phyloP scores from a whole-genome alignment of 2,113 vertebrate species.

The Phaethon lepturus region DNA sequence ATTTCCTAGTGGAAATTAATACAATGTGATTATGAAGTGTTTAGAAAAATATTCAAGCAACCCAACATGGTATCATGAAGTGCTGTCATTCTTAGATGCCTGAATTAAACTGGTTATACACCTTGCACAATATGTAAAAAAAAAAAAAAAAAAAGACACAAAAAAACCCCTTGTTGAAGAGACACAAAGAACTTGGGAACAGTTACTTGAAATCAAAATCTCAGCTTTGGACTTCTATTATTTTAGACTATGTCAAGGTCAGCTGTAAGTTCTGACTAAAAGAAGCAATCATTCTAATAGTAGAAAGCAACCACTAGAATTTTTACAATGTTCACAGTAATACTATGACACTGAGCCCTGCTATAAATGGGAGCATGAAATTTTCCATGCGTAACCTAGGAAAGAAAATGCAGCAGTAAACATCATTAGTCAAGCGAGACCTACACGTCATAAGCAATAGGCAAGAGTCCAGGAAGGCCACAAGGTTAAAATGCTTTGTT shows the following conservation, averaged over 20 bases:
- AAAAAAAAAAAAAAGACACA: neutral
- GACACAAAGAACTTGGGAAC: neutral
- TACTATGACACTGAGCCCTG: neutral
- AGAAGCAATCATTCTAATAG: neutral
- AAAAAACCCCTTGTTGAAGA: neutral
- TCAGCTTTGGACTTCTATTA: neutral
- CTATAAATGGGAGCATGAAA: neutral
- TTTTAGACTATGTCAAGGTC: neutral
- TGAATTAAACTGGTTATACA: neutral
- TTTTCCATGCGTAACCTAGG: slow-evolving; percentile 23
- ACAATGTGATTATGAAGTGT: neutral
- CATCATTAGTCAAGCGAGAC: slow-evolving; percentile 51
- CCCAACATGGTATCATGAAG: neutral
- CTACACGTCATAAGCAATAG: slow-evolving; percentile 30
- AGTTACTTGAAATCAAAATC: neutral
- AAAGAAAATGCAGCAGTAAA: slow-evolving; percentile 38
- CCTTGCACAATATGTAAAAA: neutral
- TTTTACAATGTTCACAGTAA: neutral
- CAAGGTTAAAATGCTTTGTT: slow-evolving; percentile 69
- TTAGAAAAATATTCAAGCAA: neutral
- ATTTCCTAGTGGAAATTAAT: neutral
- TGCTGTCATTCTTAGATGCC: neutral
- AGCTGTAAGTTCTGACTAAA: neutral
- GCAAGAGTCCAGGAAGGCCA: slow-evolving; percentile 55
- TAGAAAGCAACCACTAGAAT: neutral